Evolutionary conservation across 2,888 invertebrate species (phyloP), one percentile per base, ranked within the genome.

Genomic region (Tenodera sinensis): DNA sequence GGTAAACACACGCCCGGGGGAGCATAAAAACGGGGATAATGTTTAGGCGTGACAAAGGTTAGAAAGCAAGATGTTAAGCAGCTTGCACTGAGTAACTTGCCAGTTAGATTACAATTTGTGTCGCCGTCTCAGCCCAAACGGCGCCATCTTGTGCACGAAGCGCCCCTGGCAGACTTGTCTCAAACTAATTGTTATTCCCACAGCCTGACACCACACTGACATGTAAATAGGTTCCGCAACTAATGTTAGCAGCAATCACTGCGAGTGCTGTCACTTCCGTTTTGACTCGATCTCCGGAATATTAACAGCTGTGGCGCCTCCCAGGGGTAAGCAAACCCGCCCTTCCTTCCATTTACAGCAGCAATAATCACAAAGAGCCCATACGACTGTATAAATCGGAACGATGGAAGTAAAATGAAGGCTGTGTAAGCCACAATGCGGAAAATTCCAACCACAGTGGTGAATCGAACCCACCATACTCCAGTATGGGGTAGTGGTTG

Each of bases 171-270:
- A 71, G 54, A 71, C 54, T 71, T 71, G 54, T 71, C 54, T 71
- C 54, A 71, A 85, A 85, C 85, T 85, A 85, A 85, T 85, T 85
- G 47, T 85, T 85, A 85, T 28, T 85, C 28, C 85, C 85, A 47
- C 85, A 85, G 85, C 42, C 27, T 85, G 85, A 47, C 85, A 47
- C 85, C 85, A 47, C 85, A 85, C 47, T 28, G 85, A 85, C 47
- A 85, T 85, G 85, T 54, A 85, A 85, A 85, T 85, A 85, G 25
- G 42, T 85, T 85, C 85, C 85, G 28, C 25, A 47, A 85, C 85
- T 84, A 84, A 34, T 30, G 84, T 30, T 42, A 71, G 54, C 54
- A 71, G 54, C 54, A 71, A 71, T 71, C 54, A 71, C 54, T 71
- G 54, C 54, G 54, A 71, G 54, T 71, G 54, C 54, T 71, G 54